A percentile compares a stretch with the other conserved stretches of the same genome.
These are phyloP conservation scores for Strongylocentrotus purpuratus DNA, from an alignment of 35 echinoderm and acorn worm species.

Conservation along the genomic window DNA sequence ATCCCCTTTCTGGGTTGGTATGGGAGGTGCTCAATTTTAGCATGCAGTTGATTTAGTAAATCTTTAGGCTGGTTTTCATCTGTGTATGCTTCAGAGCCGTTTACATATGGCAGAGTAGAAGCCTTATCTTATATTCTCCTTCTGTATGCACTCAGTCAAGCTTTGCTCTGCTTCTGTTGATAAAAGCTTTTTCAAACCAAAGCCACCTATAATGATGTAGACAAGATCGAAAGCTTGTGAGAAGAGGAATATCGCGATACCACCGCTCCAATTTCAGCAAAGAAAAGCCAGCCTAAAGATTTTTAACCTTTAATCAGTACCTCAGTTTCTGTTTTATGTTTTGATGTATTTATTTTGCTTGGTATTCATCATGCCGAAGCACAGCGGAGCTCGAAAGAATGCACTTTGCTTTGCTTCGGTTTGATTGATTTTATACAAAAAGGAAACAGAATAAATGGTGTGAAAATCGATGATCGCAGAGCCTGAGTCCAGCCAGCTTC, in stretches of 20 bases:
- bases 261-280: neutral
- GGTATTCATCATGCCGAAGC: neutral
- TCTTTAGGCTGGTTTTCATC: constrained; percentile 34
- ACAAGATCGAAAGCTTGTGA: neutral
- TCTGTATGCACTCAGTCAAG: neutral
- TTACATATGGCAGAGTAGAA: neutral
- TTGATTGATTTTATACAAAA: neutral
- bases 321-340: neutral
- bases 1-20: too few species aligned
- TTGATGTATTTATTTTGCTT: neutral
- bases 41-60: constrained; percentile 8
- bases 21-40: neutral
- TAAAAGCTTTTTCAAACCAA: neutral
- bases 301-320: neutral
- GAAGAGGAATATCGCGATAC: neutral
- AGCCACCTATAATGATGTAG: neutral
- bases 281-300: constrained; percentile 1
- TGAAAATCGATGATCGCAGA: constrained; percentile 41
- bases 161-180: neutral
- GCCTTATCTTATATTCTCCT: neutral
- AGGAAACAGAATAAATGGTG: neutral
- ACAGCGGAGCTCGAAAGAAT: neutral
- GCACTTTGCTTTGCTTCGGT: neutral
- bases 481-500: constrained; percentile 28
- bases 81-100: neutral